Evolutionary conservation across 2,888 invertebrate genomes (phyloP), one percentile per base, ranked within the genome.

Genomic region (Eupeodes luniger): DNA sequence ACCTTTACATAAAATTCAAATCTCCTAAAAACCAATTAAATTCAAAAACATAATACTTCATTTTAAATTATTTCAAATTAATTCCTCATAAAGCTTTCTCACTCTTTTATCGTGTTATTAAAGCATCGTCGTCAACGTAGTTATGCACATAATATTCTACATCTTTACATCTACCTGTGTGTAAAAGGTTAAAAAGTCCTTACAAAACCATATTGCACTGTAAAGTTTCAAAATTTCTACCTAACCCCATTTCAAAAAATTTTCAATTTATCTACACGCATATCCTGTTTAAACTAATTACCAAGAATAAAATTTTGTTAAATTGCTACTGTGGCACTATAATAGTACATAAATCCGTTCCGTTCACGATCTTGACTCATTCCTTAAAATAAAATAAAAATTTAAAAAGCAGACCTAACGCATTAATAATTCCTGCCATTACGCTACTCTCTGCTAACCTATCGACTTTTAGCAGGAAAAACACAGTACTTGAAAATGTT

Each of bases 251-350:
- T 61, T 62, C 80, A 81, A 53, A 70, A 81, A 81, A 40, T 47
- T 78, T 85, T 85, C 88, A 85, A 88, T 85, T 81, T 75, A 77
- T 57, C 62, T 69, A 10, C 85, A 88, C 85, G 85, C 88, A 85
- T 81, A 81, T 88, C 81, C 84, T 72, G 47, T 27, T 81, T 64
- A 81, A 88, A 81, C 88, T 85, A 88, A 88, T 88, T 88, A 81
- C 85, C 62, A 51, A 61, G 78, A 85, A 81, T 85, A 78, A 88
- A 85, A 88, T 88, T 27, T 88, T 75, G 27, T 74, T 81, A 88
- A 88, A 85, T 88, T 85, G 85, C 81, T 88, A 75, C 81, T 85
- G 72, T 59, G 84, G 87, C 72, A 81, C 80, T 81, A 83, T 81
- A 83, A 69, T 80, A 81, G 55, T 76, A 40, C 40, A 40, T 40